These are phyloP conservation scores for Tapirus indicus DNA, from an alignment of 2,797 vertebrate species.

Conservation along the genomic window DNA sequence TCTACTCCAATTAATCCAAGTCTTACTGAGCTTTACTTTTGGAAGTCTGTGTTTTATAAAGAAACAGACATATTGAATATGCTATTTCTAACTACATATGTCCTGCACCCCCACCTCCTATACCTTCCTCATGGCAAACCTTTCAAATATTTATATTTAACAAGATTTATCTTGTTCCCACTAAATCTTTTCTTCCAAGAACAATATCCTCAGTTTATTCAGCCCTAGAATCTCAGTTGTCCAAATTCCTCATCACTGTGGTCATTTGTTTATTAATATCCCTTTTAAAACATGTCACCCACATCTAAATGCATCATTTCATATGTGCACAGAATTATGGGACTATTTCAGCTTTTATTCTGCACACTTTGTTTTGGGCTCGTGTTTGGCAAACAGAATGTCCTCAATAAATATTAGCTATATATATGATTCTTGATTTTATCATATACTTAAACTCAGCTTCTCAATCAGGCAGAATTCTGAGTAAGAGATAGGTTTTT, in stretches of 20 bases:
- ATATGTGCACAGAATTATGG: neutral
- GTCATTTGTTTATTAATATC: constrained; percentile 47
- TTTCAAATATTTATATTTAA: constrained; percentile 60
- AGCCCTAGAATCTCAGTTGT: constrained; percentile 1
- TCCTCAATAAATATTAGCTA: constrained; percentile 17
- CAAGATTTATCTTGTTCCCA: constrained; percentile 23
- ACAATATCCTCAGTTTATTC: constrained; percentile 47
- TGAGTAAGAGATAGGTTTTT: neutral
- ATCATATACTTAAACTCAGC: neutral
- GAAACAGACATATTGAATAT: neutral
- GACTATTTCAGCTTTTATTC: constrained; percentile 1
- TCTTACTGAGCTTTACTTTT: constrained; percentile 49
- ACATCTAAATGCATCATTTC: constrained; percentile 27
- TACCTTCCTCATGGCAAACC: neutral
- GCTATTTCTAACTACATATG: neutral
- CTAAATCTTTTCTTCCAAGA: constrained; percentile 49
- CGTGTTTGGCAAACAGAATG: constrained; percentile 1
- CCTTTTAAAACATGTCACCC: neutral
- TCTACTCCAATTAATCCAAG: constrained; percentile 19
- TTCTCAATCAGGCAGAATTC: neutral
- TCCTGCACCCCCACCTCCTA: neutral
- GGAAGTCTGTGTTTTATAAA: constrained; percentile 24
- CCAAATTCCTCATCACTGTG: constrained; percentile 26
- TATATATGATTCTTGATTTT: constrained; percentile 6
- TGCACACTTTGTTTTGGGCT: neutral